A percentile compares a stretch with the other conserved stretches of the same genome.
Evolutionary conservation across 2,888 invertebrate genomes (phyloP).

Genomic region (Lottia gigantea): DNA sequence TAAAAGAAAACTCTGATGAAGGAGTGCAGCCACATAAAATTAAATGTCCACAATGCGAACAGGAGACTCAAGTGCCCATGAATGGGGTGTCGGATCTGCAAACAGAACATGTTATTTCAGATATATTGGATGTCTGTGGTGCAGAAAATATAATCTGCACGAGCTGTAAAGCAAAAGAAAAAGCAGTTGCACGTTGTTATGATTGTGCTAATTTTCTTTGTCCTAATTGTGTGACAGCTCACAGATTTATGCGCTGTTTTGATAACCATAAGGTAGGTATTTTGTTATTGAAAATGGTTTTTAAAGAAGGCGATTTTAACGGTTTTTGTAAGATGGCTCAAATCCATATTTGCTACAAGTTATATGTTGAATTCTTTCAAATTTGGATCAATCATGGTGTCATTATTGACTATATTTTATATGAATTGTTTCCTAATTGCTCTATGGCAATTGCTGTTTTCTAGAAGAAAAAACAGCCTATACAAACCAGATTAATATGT

Average conservation of each 20-base stretch:
- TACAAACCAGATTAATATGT: no score
- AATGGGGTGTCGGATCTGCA: conserved; percentile 79
- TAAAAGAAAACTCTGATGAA: conserved; percentile 57
- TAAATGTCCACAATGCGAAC: conserved; percentile 75
- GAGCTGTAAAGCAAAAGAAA: conserved; percentile 94
- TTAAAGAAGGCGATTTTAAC: no score
- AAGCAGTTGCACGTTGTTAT: conserved; percentile 91
- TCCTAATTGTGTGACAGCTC: conserved; percentile 93
- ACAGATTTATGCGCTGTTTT: conserved; percentile 96
- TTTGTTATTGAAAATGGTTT: no score
- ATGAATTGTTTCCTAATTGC: neutral
- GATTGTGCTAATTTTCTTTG: conserved; percentile 95
- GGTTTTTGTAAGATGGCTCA: no score
- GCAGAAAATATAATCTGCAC: conserved; percentile 81
- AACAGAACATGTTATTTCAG: conserved; percentile 85
- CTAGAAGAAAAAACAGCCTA: no score
- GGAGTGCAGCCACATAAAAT: conserved; percentile 19
- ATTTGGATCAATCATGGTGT: no score
- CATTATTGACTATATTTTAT: no score
- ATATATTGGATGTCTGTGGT: conserved; percentile 70
- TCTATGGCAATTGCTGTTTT: neutral
- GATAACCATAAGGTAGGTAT: conserved; percentile 80
- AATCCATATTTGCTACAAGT: neutral
- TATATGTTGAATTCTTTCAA: no score
- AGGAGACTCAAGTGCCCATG: conserved; percentile 76